Conservation (phyloP, 2,797 vertebrate species). For the Lycodopsis pacificus region DNA sequence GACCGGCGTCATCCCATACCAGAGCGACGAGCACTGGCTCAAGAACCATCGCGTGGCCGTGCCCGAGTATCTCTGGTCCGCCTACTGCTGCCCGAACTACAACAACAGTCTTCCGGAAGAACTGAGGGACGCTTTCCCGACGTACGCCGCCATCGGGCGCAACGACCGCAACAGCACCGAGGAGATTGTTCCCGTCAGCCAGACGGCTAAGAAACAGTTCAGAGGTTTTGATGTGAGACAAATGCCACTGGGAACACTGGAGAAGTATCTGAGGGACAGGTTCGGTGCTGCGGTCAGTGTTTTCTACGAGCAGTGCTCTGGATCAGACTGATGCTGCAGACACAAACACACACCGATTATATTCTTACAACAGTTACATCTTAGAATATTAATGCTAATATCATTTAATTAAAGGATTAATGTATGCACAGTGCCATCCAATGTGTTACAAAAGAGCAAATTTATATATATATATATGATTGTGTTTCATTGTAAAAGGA, state of each 20-base stretch:
- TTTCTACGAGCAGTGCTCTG: slow-evolving; percentile 74
- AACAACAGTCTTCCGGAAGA: slow-evolving; percentile 63
- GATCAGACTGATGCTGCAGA: slow-evolving; percentile 25
- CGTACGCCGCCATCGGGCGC: slow-evolving; percentile 78
- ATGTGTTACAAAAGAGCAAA: not conserved
- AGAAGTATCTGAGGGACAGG: slow-evolving; percentile 71
- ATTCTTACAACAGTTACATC: not conserved
- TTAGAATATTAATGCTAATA: not conserved
- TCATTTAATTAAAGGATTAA: not conserved
- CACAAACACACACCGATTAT: not conserved
- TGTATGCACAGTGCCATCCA: not conserved
- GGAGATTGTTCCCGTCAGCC: slow-evolving; percentile 77
- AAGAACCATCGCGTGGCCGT: slow-evolving; percentile 75
- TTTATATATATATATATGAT: too few species aligned
- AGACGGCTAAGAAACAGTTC: slow-evolving; percentile 27
- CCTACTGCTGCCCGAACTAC: slow-evolving; percentile 81
- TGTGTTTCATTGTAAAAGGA: too few species aligned
- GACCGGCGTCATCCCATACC: slow-evolving; percentile 80
- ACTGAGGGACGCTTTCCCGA: slow-evolving; percentile 63
- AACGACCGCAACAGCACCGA: slow-evolving; percentile 80
- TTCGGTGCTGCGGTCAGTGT: slow-evolving; percentile 61
- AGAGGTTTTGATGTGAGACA: slow-evolving; percentile 74
- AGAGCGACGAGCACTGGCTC: slow-evolving; percentile 68
- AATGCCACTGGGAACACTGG: slow-evolving; percentile 71
- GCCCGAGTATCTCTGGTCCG: slow-evolving; percentile 82